Conservation (phyloP, 2,888 invertebrate genomes). For the Apocheima hispidaria region DNA sequence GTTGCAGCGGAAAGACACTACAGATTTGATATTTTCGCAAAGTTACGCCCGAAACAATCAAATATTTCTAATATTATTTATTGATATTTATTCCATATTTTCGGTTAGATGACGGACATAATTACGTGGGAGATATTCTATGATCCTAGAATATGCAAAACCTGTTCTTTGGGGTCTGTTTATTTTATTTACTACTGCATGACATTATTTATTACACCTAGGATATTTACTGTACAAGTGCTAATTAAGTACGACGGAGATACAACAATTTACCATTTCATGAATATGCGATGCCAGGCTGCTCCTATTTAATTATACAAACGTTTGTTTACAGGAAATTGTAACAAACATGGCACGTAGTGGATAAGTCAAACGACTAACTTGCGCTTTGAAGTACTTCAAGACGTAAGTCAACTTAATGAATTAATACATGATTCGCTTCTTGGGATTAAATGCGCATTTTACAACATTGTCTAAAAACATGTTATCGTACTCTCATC, state of each 20-base stretch:
- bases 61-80: too few relatives aligned
- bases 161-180: too few relatives aligned
- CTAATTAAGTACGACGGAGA: background rate
- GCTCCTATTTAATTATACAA: constrained; percentile 36
- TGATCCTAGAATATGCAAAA: too few relatives aligned
- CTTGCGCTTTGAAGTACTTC: constrained; percentile 26
- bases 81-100: too few relatives aligned
- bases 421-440: background rate
- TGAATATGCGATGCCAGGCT: constrained; percentile 38
- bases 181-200: background rate
- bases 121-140: too few relatives aligned
- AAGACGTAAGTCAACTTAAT: background rate
- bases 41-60: too few relatives aligned
- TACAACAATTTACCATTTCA: constrained; percentile 19
- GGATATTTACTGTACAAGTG: background rate
- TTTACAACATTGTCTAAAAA: background rate
- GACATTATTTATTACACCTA: background rate
- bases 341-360: constrained; percentile 20
- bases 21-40: too few relatives aligned
- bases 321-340: constrained; percentile 29
- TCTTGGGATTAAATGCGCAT: background rate
- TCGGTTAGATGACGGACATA: too few relatives aligned
- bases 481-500: too few relatives aligned
- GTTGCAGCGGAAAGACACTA: too few relatives aligned
- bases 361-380: constrained; percentile 30